Conservation (phyloP, 2,113 vertebrate species). For the Pteruthius melanotis region DNA sequence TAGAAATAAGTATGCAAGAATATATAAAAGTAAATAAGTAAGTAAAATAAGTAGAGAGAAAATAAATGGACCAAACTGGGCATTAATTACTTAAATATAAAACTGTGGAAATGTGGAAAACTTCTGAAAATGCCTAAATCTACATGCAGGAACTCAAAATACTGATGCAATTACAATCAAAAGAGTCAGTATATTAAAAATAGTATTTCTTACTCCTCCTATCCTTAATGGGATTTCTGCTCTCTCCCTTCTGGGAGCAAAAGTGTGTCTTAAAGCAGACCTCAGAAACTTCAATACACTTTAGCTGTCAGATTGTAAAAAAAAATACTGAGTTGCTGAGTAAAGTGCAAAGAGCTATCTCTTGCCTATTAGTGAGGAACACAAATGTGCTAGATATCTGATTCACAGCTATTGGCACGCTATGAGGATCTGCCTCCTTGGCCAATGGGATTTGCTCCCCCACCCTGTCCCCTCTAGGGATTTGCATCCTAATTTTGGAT, state of each 20-base stretch:
- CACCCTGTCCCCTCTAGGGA: background rate
- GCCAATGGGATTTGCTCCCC: background rate
- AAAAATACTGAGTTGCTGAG: background rate
- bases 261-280: background rate
- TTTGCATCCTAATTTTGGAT: slow-evolving; percentile 1
- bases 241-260: background rate
- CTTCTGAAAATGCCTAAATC: background rate
- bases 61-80: background rate
- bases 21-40: background rate
- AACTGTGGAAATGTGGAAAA: background rate
- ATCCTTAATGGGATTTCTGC: background rate
- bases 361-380: background rate
- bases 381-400: fast-evolving
- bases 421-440: background rate
- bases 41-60: background rate
- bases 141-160: background rate
- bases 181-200: slow-evolving; percentile 5
- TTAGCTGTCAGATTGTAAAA: background rate
- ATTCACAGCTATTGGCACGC: fast-evolving
- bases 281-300: background rate
- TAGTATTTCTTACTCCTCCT: background rate
- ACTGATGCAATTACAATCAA: background rate
- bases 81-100: background rate
- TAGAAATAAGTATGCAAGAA: background rate
- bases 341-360: background rate